These are phyloP conservation scores for Uria lomvia DNA, from an alignment of 2,113 vertebrate species.

Conservation along the genomic window DNA sequence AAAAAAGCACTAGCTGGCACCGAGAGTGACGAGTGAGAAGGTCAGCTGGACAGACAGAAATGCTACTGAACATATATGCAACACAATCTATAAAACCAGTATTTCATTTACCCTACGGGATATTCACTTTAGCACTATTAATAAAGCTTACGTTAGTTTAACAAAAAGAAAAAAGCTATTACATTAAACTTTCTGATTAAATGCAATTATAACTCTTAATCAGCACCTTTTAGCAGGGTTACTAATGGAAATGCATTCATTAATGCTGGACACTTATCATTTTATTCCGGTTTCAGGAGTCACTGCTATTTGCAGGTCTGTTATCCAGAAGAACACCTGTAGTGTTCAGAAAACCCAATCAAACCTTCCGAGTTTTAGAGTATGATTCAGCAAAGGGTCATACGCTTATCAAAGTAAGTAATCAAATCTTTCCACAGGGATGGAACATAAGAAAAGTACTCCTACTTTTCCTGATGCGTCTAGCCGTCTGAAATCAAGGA, in stretches of 20 bases:
- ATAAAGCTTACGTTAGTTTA: constrained; percentile 19
- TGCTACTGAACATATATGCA: neutral
- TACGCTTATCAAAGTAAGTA: neutral
- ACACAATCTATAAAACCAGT: neutral
- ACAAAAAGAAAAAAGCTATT: constrained; percentile 37
- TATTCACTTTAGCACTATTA: constrained; percentile 10
- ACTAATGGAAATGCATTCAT: constrained; percentile 49
- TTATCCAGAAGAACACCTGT: neutral
- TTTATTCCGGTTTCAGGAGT: neutral
- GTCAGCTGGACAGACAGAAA: constrained; percentile 15
- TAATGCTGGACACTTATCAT: constrained; percentile 17
- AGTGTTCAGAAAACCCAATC: neutral
- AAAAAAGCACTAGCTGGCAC: constrained; percentile 1
- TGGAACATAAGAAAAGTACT: neutral
- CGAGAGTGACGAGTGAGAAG: constrained; percentile 11
- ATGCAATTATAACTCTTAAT: constrained; percentile 45
- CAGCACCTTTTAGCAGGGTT: constrained; percentile 5
- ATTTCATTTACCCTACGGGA: neutral
- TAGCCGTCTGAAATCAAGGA: neutral
- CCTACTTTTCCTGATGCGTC: neutral
- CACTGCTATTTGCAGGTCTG: neutral
- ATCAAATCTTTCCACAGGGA: neutral
- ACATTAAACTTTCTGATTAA: constrained; percentile 53
- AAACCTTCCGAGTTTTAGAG: neutral
- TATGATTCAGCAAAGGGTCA: neutral